Percentiles rank a stretch among this genome's conserved stretches.
These are phyloP conservation scores for Campoletis sonorensis DNA, from an alignment of 1,140 invertebrate species.

Conservation along the genomic window DNA sequence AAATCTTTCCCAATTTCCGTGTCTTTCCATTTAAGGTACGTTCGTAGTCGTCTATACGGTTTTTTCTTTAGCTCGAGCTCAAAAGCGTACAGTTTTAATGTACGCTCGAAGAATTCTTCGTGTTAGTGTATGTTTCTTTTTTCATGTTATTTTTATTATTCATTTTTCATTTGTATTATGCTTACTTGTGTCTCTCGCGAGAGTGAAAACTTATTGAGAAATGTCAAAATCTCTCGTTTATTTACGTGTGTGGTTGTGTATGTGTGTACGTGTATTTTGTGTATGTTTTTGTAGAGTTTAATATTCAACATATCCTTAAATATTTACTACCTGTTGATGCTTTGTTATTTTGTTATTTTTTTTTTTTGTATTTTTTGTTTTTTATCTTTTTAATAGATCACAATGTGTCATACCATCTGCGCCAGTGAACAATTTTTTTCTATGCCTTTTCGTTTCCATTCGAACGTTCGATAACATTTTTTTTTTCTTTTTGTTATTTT, in stretches of 20 bases:
- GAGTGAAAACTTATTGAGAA: conserved; percentile 34
- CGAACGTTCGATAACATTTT: conserved; percentile 34
- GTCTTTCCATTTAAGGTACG: conserved; percentile 59
- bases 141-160: conserved; percentile 18
- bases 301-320: conserved; percentile 62
- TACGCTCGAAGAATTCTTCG: neutral
- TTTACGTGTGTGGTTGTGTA: conserved; percentile 54
- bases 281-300: neutral
- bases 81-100: conserved; percentile 9
- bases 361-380: no score
- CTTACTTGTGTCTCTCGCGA: conserved; percentile 38
- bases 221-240: conserved; percentile 53
- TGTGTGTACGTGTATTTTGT: conserved; percentile 34
- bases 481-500: no score
- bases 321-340: conserved; percentile 72
- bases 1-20: conserved; percentile 23
- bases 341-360: conserved; percentile 71
- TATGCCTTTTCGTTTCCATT: conserved; percentile 63
- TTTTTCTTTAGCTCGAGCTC: conserved; percentile 25
- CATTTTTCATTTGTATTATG: conserved; percentile 34
- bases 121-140: neutral
- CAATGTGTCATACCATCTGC: conserved; percentile 73
- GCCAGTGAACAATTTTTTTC: conserved; percentile 66
- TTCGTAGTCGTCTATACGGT: conserved; percentile 63
- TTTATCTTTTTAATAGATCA: conserved; percentile 65